Evolutionary conservation across 2,113 vertebrate genomes (phyloP), one percentile per base, ranked within the genome.

Genomic region (Mustelus asterias): DNA sequence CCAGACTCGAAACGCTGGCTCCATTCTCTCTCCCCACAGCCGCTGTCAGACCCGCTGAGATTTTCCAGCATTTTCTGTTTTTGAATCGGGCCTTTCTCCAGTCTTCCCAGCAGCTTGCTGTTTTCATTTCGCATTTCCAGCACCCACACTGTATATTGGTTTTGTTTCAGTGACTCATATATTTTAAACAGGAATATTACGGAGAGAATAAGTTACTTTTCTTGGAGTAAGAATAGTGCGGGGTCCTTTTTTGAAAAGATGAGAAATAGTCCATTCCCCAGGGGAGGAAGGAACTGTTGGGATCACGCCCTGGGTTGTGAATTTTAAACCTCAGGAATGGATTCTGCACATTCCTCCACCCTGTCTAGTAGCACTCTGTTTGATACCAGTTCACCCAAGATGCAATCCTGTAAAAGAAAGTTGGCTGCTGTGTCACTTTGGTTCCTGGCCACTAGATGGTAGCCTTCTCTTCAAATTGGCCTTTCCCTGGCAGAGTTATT

Each of bases 401-500:
- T 83, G 1, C 16, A 20, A 83, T 20, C 80, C 80, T 6, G 0
- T 22, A 7, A 18, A 20, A 7, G 16, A 41, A 7, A 83, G 5
- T 44, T 54, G n/a, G 85, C 85, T 29, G 10, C 0, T 0, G 44
- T 11, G 5, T 88, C 41, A 54, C 20, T 88, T 88, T 88, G 44
- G 22, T 44, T 16, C 13, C 1, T 4, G 44, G 7, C 85, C 85
- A 11, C 44, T 26, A 88, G 85, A 20, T 88, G 85, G 85, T 48
- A 24, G 22, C 44, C 85, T 88, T 29, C 44, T 54, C 85, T 24
- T 76, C 9, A 26, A 11, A 11, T 11, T 76, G 26, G 72, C 10
- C 29, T 29, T 33, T 11, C 0, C 26, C 80, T 1, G 18, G 37
- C 37, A 14, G 18, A 83, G 4, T 83, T 1, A 41, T 41, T 98